Conservation (phyloP, 1,140 invertebrate genomes). For the Choristoneura fumiferana region DNA sequence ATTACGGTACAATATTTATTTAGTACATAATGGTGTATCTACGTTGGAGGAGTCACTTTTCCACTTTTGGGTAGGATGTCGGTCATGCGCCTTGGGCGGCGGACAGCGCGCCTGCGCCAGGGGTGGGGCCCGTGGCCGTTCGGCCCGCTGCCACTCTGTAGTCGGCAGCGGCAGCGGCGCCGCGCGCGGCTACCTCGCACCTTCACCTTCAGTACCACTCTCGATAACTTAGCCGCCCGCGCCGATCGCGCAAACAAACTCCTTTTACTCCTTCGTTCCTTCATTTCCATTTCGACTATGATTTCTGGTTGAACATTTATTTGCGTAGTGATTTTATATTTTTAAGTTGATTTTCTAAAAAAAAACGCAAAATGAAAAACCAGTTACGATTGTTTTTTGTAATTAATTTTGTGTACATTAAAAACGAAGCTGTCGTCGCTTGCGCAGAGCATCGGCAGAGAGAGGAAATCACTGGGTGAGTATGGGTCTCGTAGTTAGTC, state of each 20-base stretch:
- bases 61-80: constrained; percentile 74
- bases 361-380: constrained; percentile 31
- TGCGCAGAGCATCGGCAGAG: constrained; percentile 13
- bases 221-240: constrained; percentile 55
- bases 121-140: constrained; percentile 67
- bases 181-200: constrained; percentile 43
- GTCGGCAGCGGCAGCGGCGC: constrained; percentile 63
- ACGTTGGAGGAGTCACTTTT: constrained; percentile 76
- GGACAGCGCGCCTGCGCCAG: constrained; percentile 61
- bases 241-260: constrained; percentile 49
- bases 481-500: constrained; percentile 26
- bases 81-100: constrained; percentile 61
- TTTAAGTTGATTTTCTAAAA: constrained; percentile 44
- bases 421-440: constrained; percentile 29
- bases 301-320: constrained; percentile 47
- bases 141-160: constrained; percentile 69
- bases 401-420: constrained; percentile 58
- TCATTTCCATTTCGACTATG: constrained; percentile 46
- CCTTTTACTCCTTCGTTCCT: constrained; percentile 54
- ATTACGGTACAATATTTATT: constrained; percentile 72
- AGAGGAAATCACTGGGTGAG: constrained; percentile 29
- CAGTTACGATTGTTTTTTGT: constrained; percentile 53
- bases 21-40: constrained; percentile 74
- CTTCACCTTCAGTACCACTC: constrained; percentile 37
- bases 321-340: constrained; percentile 52